These are phyloP conservation scores for Anguilla anguilla DNA, from an alignment of 2,797 vertebrate species.

Conservation along the genomic window DNA sequence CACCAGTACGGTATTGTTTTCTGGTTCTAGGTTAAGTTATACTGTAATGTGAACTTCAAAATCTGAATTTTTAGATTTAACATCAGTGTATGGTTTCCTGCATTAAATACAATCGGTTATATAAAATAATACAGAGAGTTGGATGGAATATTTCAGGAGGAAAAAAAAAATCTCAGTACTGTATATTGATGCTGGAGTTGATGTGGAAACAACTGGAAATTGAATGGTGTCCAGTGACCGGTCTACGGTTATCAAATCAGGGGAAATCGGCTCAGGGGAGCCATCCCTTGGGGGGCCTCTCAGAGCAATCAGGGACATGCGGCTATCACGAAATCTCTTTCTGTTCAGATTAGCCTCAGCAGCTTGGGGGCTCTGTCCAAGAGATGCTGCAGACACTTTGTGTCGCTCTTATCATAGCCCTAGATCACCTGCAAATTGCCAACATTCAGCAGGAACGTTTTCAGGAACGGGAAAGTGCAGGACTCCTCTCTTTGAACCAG, in stretches of 20 bases:
- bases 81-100: neutral
- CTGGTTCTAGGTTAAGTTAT: too few relatives aligned
- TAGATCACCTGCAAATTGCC: conserved; percentile 67
- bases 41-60: too few relatives aligned
- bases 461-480: conserved; percentile 51
- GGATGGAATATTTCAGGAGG: neutral
- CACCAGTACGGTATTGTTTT: too few relatives aligned
- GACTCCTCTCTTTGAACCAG: conserved; percentile 37
- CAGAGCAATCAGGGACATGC: conserved; percentile 64
- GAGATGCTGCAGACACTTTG: conserved; percentile 35
- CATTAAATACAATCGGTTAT: neutral
- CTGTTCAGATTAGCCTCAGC: conserved; percentile 59
- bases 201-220: conserved; percentile 17
- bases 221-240: conserved; percentile 12
- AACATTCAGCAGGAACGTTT: conserved; percentile 57
- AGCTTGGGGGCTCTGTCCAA: conserved; percentile 26
- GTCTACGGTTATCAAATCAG: conserved; percentile 62
- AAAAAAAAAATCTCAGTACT: neutral
- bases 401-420: conserved; percentile 65
- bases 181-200: neutral
- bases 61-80: neutral
- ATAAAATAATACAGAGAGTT: neutral
- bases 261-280: conserved; percentile 49
- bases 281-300: conserved; percentile 49
- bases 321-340: conserved; percentile 64